phyloP scores from a whole-genome alignment of 2,888 invertebrate species.

The Ommatoiulus sabulosus region DNA sequence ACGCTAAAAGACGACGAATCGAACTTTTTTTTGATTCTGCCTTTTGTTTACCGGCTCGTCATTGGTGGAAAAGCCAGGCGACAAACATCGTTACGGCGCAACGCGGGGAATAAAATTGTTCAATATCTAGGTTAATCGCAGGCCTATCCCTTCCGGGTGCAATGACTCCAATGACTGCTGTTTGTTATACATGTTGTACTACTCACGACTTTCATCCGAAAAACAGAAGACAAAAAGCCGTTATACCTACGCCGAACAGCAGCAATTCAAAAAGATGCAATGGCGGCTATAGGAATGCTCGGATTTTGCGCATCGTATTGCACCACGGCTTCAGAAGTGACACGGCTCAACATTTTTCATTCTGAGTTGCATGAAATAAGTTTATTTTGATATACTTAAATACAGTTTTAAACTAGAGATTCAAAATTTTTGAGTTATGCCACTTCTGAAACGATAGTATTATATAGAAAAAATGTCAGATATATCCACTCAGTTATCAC shows the following conservation, averaged over 20 bases:
- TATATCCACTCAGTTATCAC: too few species aligned
- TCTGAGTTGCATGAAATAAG: too few species aligned
- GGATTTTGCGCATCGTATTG: too few species aligned
- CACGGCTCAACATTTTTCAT: too few species aligned
- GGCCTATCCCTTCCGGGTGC: conserved; percentile 57
- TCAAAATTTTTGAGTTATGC: too few species aligned
- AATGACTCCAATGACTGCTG: conserved; percentile 53
- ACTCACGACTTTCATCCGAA: background rate
- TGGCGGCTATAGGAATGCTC: background rate
- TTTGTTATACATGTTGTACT: background rate
- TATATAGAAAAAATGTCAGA: too few species aligned
- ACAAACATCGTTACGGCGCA: conserved; percentile 42
- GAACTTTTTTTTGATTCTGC: conserved; percentile 12
- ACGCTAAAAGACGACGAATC: background rate
- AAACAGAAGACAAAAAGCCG: background rate
- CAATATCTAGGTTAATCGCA: conserved; percentile 57
- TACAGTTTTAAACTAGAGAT: too few species aligned
- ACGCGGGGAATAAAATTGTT: conserved; percentile 54
- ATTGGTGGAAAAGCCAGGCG: conserved; percentile 30
- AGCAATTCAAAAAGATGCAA: background rate
- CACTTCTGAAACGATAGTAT: too few species aligned
- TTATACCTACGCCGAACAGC: background rate
- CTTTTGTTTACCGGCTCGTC: conserved; percentile 34
- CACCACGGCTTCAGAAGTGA: too few species aligned
- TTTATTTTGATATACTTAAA: too few species aligned